Evolutionary conservation across 92 coral and sea anemone genomes (phyloP), one percentile per base, ranked within the genome.

Genomic region (Umimayanthus chanpuru): DNA sequence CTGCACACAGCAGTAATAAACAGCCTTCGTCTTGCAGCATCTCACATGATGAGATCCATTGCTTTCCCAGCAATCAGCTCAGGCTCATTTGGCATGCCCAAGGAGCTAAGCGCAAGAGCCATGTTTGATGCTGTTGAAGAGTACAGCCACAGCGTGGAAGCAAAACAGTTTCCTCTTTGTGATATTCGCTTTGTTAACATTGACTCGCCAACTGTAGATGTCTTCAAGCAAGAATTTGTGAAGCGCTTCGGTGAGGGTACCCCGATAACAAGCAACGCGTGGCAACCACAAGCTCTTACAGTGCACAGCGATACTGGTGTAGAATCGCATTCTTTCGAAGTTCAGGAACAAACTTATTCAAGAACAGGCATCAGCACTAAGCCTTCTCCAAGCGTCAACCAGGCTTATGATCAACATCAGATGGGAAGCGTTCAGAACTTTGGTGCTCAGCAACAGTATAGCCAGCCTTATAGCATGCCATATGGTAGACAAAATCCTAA

Each of bases 31-130:
- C 15, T 50, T n/a, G 93, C 95, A 7, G 68, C 89, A 11, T 15
- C 36, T 3, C 55, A 61, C 70, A 50, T 76, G 1, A 74, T 87
- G 23, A 89, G 79, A 21, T 92, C 98, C 20, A 89, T 96, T 32
- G 96, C 98, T n/a, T 65, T 96, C 11, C 98, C 98, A 77, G 98
- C 98, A 1, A 93, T 96, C 2, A 94, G 98, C 76, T 80, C 98
- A n/a, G 95, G 95, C 14, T 21, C 82, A 9, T 86, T 36, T 58
- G 89, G 92, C 32, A 82, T 91, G 76, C 93, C 98, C 0, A 73
- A 90, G 49, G 79, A 85, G 8, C 70, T 89, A 9, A 90, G 98
- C 23, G 96, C 98, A 9, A 80, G 79, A 23, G 92, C 94, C 28
- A 92, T 94, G 94, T 85, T 96, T 21, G 90, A 88, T 67, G 98